Base-by-base conservation (phyloP, 2,888 invertebrate species). In the Cephus sareptanus region DNA sequence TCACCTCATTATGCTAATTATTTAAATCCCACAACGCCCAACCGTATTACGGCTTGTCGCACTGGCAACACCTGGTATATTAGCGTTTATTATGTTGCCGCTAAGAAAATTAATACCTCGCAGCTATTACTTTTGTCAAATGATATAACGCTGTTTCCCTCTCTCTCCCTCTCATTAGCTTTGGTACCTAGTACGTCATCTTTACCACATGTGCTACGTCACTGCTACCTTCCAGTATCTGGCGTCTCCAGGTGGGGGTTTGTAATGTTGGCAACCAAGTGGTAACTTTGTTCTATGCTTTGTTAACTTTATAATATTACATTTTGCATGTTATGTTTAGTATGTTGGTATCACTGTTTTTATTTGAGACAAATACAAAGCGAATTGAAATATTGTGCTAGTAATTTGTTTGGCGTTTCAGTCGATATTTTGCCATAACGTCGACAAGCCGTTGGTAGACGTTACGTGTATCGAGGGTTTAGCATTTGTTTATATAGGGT, bases 1-100 rank as follows among this genome's bases (percentile, higher is more conserved):
- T 88, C 89, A 87, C 88, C 89, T 90, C 88, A 88, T 90, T 90
- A 90, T 88, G 88, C 87, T 90, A 90, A 90, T 90, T 90, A 89
- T 90, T 90, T 86, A 85, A 88, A 87, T 87, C 85, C 88, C 85
- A 12, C 69, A 73, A 34, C 78, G n/a, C 37, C 74, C 13, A 6
- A 13, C 71, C 34, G 15, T 71, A 71, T 71, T 71, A 71, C 12
- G 33, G 33, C 34, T 34, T 23, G 12, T 34, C 71, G 71, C 71
- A 34, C 71, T 71, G 4, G 33, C 13, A 12, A 31, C 34, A 34
- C 71, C 71, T 23, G 71, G 71, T 71, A 71, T 71, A 71, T 71
- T 71, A 71, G 31, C 71, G 71, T 71, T 74, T 71, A 71, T 71
- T 71, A 71, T 34, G 34, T 23, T 34, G 71, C 31, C 34, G 71